Percentiles rank a stretch among this genome's conserved stretches.
Conservation (phyloP, 2,113 vertebrate species). For the Labeo catla region DNA sequence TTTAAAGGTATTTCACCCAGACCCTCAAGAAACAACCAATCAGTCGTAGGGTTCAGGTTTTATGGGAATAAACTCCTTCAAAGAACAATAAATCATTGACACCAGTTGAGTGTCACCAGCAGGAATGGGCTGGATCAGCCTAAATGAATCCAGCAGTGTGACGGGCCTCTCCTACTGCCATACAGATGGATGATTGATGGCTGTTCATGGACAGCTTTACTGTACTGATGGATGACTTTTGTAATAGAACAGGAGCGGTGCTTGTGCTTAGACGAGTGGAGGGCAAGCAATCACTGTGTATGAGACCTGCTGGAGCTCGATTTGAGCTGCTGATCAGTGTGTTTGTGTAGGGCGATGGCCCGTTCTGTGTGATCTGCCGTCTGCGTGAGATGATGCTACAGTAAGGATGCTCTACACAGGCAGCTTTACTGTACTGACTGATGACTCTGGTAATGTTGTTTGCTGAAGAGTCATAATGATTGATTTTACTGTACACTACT, state of each 20-base stretch:
- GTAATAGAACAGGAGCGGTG: conserved; percentile 30
- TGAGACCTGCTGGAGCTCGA: neutral
- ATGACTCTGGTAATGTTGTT: neutral
- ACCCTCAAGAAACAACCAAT: conserved; percentile 46
- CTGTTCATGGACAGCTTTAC: conserved; percentile 41
- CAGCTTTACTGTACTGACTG: neutral
- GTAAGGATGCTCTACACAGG: neutral
- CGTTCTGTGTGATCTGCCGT: neutral
- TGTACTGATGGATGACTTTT: conserved; percentile 54
- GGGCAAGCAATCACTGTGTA: conserved; percentile 1
- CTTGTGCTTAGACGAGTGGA: neutral
- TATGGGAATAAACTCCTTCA: conserved; percentile 49
- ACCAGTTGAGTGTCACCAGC: conserved; percentile 26
- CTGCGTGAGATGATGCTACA: neutral
- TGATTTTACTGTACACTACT: neutral
- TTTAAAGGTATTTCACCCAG: neutral
- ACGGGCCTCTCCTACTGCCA: conserved; percentile 29
- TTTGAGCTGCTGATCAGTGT: neutral
- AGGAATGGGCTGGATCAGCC: conserved; percentile 36
- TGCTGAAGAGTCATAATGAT: neutral
- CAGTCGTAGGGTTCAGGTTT: conserved; percentile 45
- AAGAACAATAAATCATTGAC: conserved; percentile 41
- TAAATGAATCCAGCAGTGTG: conserved; percentile 35
- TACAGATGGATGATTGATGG: conserved; percentile 43
- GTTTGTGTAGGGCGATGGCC: neutral